Percentiles rank a stretch among this genome's conserved stretches.
Conservation (phyloP, 2,797 vertebrate genomes). For the Cossypha polioptera region DNA sequence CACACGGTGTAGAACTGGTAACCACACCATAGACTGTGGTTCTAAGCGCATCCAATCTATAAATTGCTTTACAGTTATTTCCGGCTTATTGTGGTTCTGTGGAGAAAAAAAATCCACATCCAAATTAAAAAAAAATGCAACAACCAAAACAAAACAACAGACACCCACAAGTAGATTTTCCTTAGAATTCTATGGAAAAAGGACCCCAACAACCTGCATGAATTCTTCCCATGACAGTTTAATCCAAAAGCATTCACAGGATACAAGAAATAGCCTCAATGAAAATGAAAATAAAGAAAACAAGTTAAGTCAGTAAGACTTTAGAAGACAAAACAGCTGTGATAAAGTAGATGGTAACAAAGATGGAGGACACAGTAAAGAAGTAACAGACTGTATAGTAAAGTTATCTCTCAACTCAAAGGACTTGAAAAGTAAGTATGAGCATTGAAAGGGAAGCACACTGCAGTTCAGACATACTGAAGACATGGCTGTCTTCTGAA, state of each 20-base stretch:
- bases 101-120: neutral
- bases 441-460: neutral
- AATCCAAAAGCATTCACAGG: neutral
- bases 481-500: neutral
- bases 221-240: neutral
- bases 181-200: neutral
- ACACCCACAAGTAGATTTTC: neutral
- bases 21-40: slow-evolving; percentile 97
- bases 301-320: neutral
- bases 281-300: neutral
- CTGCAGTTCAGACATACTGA: neutral
- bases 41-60: slow-evolving; percentile 96
- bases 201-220: neutral
- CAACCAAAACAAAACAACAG: neutral
- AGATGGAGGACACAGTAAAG: neutral
- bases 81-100: slow-evolving; percentile 92
- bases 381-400: neutral
- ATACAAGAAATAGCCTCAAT: neutral
- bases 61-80: slow-evolving; percentile 91
- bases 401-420: neutral
- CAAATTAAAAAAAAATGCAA: neutral
- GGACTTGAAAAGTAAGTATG: neutral
- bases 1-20: slow-evolving; percentile 94
- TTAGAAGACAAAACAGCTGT: neutral
- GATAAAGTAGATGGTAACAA: neutral